Evolutionary conservation across 2,888 invertebrate genomes (phyloP), one percentile per base, ranked within the genome.

Genomic region (Colostygia pectinataria): DNA sequence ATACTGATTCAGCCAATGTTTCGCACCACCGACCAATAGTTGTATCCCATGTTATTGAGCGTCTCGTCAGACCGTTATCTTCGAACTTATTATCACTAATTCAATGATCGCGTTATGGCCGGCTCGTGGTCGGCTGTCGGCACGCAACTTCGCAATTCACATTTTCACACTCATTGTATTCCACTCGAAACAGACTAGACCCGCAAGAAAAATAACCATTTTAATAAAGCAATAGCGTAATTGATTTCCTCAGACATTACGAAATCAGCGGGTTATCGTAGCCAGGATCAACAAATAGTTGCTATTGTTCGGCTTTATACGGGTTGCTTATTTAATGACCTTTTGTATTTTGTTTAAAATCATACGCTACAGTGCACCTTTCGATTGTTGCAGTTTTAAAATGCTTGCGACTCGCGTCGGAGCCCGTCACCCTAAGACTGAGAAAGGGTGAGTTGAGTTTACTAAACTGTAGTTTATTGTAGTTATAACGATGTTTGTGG

Each of bases 321-420:
- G 45, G 53, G 42, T 52, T 59, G 56, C 63, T 53, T 55, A 53
- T 45, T 62, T 58, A 55, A 55, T 53, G 43, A 44, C 43, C 46
- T 61, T 62, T 57, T 53, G 46, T 56, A 52, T 20, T 20, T 53
- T 52, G 55, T 32, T 18, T 13, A 42, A 43, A 48, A 31, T 48
- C 43, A 37, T 47, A 32, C 33, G 32, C 51, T 52, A 49, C 38
- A 50, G 39, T 8, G 41, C 53, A 54, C 43, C 50, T 59, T 59
- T 74, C 74, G 65, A 74, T 79, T 90, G 84, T 94, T 94, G 71
- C 93, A 96, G 97, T 97, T 91, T 92, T 97, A 91, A 97, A 96
- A 95, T 97, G 97, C 91, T 94, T 97, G 82, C 95, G 97, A 82
- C 93, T 97, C 79, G 96, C 97, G 66, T 93, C 95, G 90, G 96